A percentile compares a stretch with the other conserved stretches of the same genome.
Evolutionary conservation across 2,888 invertebrate genomes (phyloP).

Genomic region (Melipona beecheii): DNA sequence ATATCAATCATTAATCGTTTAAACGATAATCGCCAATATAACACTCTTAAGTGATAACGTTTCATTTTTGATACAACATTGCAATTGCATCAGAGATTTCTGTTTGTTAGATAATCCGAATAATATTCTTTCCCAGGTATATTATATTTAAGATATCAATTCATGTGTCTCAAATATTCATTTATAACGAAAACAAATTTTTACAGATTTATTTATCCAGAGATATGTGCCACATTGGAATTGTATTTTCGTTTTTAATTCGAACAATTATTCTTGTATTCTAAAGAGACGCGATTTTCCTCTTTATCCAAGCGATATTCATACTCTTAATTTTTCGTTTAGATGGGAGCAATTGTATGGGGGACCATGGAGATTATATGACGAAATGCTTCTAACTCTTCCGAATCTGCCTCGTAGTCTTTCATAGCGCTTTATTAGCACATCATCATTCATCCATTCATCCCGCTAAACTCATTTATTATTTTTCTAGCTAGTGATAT

Average conservation of each 20-base stretch:
- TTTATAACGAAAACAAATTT: conserved; percentile 4
- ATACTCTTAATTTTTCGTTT: conserved; percentile 73
- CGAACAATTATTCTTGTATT: conserved; percentile 8
- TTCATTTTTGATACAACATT: conserved; percentile 7
- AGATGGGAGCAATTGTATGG: conserved; percentile 84
- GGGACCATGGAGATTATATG: conserved; percentile 81
- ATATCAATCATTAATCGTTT: conserved; percentile 11
- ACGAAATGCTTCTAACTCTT: conserved; percentile 82
- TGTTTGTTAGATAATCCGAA: neutral
- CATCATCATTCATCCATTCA: conserved; percentile 79
- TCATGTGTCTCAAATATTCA: conserved; percentile 1
- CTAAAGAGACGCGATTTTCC: conserved; percentile 32
- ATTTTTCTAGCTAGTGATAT: conserved; percentile 79
- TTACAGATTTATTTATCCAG: conserved; percentile 33
- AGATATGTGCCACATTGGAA: conserved; percentile 30
- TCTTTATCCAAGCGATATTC: conserved; percentile 35
- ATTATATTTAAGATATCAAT: conserved; percentile 14
- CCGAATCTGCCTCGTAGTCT: conserved; percentile 82
- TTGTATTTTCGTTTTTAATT: conserved; percentile 5
- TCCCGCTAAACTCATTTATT: conserved; percentile 80
- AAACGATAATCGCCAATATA: conserved; percentile 1
- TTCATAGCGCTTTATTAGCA: conserved; percentile 82
- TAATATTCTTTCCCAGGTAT: conserved; percentile 42
- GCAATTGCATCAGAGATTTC: conserved; percentile 13
- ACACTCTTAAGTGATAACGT: neutral